phyloP scores from a whole-genome alignment of 2,797 vertebrate species.

The Astyanax mexicanus region DNA sequence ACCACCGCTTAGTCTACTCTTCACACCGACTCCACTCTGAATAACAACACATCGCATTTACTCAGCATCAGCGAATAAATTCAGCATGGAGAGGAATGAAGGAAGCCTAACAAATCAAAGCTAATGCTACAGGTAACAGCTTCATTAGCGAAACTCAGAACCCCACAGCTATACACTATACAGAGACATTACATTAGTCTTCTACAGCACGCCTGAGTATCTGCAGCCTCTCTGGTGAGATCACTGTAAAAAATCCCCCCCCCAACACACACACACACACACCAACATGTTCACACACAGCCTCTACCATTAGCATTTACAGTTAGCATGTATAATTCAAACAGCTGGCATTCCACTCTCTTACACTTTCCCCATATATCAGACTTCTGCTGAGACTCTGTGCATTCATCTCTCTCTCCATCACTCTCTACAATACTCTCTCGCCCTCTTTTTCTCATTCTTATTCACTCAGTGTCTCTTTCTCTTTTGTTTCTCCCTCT shows the following conservation, averaged over 20 bases:
- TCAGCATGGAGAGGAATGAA: neutral
- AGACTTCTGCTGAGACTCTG: slow-evolving; percentile 44
- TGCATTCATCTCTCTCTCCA: slow-evolving; percentile 19
- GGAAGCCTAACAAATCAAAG: neutral
- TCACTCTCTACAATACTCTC: slow-evolving; percentile 2
- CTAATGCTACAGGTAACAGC: neutral
- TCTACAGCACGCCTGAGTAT: neutral
- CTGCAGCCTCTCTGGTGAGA: slow-evolving; percentile 17
- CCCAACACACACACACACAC: slow-evolving; percentile 1
- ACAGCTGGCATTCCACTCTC: slow-evolving; percentile 59
- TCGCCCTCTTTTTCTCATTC: neutral
- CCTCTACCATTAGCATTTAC: slow-evolving; percentile 47
- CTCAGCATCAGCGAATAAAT: neutral
- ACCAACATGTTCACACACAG: slow-evolving; percentile 1
- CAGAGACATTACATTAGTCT: slow-evolving; percentile 1
- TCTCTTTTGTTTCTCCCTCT: neutral
- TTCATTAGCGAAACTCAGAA: neutral
- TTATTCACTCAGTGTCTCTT: neutral
- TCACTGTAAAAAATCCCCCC: slow-evolving; percentile 10
- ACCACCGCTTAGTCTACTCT: neutral
- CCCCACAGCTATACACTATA: slow-evolving; percentile 2
- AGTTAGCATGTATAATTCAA: slow-evolving; percentile 68
- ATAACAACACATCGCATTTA: neutral
- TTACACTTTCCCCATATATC: slow-evolving; percentile 54
- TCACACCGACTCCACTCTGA: neutral